phyloP scores from a whole-genome alignment of 2,113 vertebrate species.

The Theristicus caerulescens region DNA sequence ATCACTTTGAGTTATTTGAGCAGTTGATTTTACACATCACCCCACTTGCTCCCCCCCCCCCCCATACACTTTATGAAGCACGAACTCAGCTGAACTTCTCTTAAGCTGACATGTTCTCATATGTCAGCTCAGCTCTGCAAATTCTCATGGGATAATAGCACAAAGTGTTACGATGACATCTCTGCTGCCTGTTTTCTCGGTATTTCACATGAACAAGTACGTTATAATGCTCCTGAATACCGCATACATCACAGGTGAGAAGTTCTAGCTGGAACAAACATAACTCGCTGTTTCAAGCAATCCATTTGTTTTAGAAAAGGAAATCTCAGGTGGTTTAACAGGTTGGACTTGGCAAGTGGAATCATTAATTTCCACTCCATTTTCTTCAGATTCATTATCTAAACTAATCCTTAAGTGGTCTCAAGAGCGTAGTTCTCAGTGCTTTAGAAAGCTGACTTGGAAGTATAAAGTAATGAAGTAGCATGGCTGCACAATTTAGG shows the following conservation, averaged over 20 bases:
- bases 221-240: background rate
- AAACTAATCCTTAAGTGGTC: background rate
- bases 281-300: slow-evolving; percentile 70
- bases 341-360: slow-evolving; percentile 60
- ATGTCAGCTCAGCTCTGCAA: background rate
- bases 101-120: background rate
- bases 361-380: slow-evolving; percentile 45
- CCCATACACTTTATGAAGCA: too few species aligned
- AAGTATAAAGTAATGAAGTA: background rate
- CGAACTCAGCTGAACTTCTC: background rate
- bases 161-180: background rate
- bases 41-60: too few species aligned
- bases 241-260: background rate
- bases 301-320: slow-evolving; percentile 69
- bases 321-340: slow-evolving; percentile 46
- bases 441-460: background rate
- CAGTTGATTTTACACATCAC: background rate
- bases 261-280: background rate
- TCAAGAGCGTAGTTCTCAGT: background rate
- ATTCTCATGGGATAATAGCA: background rate
- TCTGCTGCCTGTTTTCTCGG: background rate
- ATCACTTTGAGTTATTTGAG: background rate
- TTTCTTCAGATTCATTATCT: slow-evolving; percentile 61
- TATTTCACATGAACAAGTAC: background rate
- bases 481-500: background rate